These are phyloP conservation scores for Tragulus kanchil DNA, from an alignment of 2,113 vertebrate species.

Conservation along the genomic window DNA sequence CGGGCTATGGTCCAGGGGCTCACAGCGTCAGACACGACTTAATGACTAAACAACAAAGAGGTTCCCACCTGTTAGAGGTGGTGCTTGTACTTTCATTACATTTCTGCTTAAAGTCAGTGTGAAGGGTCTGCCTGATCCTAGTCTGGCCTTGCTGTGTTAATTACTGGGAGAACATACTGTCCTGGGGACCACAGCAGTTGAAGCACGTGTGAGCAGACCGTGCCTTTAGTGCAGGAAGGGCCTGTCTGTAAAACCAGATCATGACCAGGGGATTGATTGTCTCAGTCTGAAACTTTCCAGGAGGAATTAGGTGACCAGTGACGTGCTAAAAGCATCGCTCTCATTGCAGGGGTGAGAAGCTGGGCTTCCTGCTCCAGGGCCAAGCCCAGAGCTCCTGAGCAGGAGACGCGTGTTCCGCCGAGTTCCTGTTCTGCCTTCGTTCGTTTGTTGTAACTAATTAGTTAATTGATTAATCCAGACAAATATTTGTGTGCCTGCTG, in stretches of 20 bases:
- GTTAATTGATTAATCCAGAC: background rate
- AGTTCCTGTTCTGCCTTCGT: background rate
- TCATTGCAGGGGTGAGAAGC: background rate
- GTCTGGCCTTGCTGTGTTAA: background rate
- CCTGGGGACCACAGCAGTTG: background rate
- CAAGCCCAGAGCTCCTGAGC: background rate
- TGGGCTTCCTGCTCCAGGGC: background rate
- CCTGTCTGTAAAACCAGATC: background rate
- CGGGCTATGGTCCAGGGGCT: background rate
- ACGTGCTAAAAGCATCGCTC: background rate
- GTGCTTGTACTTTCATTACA: background rate
- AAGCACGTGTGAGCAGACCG: too few species aligned
- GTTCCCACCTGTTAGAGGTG: background rate
- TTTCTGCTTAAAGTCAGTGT: background rate
- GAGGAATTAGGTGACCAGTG: background rate
- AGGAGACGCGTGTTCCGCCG: background rate
- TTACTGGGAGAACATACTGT: background rate
- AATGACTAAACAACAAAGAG: background rate
- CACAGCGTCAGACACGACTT: accelerated
- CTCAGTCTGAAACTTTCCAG: background rate
- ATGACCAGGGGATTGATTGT: background rate
- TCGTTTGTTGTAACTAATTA: conserved; percentile 42
- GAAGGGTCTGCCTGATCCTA: background rate
- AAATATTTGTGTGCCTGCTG: background rate
- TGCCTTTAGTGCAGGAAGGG: background rate